Conservation (phyloP, 2,113 vertebrate species). For the Ursus arctos region DNA sequence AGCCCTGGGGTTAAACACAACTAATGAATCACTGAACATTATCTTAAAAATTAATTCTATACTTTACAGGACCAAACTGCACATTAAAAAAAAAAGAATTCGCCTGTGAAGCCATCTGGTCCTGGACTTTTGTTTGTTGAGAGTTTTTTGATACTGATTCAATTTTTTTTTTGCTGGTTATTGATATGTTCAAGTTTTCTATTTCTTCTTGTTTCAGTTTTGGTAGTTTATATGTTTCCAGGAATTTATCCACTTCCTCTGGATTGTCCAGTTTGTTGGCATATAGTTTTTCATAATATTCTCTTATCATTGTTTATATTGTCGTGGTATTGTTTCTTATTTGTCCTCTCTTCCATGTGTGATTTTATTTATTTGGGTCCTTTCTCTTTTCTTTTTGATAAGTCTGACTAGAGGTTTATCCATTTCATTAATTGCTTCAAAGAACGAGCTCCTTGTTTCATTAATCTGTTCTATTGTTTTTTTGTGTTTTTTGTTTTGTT, state of each 20-base stretch:
- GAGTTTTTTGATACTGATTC: background rate
- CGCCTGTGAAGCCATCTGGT: background rate
- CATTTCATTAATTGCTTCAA: background rate
- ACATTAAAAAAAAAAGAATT: background rate
- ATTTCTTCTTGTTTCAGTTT: background rate
- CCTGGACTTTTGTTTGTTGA: background rate
- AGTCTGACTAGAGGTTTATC: background rate
- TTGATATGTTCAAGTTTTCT: background rate
- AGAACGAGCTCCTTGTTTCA: background rate
- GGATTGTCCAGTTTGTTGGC: background rate
- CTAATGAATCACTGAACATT: no score
- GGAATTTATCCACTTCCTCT: background rate
- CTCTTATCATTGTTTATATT: background rate
- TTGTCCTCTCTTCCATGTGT: background rate
- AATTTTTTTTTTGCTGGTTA: background rate
- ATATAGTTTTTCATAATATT: background rate
- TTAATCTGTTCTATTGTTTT: background rate
- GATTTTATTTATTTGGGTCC: background rate
- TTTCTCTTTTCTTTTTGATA: background rate
- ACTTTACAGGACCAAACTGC: no score
- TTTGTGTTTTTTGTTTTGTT: background rate
- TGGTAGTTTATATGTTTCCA: background rate
- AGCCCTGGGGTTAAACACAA: no score
- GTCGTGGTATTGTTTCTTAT: background rate
- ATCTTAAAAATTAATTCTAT: no score